These are phyloP conservation scores for Neoitamus cyanurus DNA, from an alignment of 2,888 invertebrate genomes.

Conservation along the genomic window DNA sequence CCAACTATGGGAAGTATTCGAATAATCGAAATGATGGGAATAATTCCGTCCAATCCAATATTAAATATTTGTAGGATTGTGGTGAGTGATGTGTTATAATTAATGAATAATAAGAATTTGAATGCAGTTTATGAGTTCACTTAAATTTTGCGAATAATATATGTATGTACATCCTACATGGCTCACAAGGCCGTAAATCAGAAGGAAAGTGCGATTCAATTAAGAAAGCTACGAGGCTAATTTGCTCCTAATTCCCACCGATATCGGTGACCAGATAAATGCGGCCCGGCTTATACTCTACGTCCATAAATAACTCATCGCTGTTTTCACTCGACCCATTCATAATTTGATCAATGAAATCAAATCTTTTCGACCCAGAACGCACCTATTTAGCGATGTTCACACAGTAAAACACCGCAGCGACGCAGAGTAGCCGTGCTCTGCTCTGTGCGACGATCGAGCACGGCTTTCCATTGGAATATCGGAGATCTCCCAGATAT, in stretches of 20 bases:
- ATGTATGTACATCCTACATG: no score
- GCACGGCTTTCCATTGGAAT: not conserved
- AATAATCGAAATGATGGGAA: no score
- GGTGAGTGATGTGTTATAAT: no score
- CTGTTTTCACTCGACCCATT: conserved; percentile 4
- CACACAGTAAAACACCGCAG: conserved; percentile 7
- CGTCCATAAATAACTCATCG: not conserved
- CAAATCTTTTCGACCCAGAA: conserved; percentile 34
- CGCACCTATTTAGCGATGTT: conserved; percentile 22
- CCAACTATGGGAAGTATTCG: no score
- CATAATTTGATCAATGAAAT: conserved; percentile 37
- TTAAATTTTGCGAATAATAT: no score
- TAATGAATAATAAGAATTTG: no score
- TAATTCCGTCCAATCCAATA: no score
- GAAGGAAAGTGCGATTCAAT: not conserved
- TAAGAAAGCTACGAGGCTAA: not conserved
- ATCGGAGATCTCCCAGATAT: not conserved
- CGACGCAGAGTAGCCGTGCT: not conserved
- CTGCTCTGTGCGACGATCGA: not conserved
- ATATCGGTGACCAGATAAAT: not conserved
- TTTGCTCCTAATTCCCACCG: not conserved
- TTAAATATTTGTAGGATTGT: no score
- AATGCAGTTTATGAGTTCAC: no score
- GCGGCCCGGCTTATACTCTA: not conserved
- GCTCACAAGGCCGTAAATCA: no score